Percentiles rank a stretch among this genome's conserved stretches.
These are phyloP conservation scores for Saxicola maurus DNA, from an alignment of 2,797 vertebrate species.

Conservation along the genomic window DNA sequence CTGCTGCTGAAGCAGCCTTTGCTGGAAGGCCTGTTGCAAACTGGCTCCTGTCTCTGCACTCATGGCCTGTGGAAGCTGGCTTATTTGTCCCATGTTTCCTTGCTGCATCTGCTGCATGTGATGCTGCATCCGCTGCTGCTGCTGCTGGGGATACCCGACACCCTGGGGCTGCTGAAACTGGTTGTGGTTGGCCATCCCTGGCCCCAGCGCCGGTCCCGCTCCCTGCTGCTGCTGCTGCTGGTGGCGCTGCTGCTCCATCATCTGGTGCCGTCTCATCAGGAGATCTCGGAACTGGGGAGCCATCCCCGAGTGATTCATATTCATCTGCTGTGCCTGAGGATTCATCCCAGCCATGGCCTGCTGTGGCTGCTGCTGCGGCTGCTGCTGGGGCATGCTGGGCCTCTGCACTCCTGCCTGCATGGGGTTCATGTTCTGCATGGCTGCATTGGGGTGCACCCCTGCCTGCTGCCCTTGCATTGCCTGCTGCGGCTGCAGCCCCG, in stretches of 20 bases:
- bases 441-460: conserved; percentile 69
- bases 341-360: conserved; percentile 76
- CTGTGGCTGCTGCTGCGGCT: conserved; percentile 67
- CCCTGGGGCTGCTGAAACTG: conserved; percentile 86
- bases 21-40: conserved; percentile 85
- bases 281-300: conserved; percentile 88
- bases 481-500: conserved; percentile 80
- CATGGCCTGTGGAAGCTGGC: conserved; percentile 80
- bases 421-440: conserved; percentile 76
- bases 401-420: conserved; percentile 76
- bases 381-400: conserved; percentile 72
- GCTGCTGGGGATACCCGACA: conserved; percentile 78
- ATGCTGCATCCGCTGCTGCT: conserved; percentile 81
- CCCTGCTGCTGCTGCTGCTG: conserved; percentile 83
- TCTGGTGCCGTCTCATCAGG: conserved; percentile 85
- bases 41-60: conserved; percentile 75
- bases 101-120: conserved; percentile 84
- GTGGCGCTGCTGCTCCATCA: conserved; percentile 83
- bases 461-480: conserved; percentile 80
- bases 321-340: conserved; percentile 83
- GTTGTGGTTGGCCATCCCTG: conserved; percentile 80
- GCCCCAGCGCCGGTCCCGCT: conserved; percentile 55
- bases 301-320: conserved; percentile 80
- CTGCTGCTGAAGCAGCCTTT: conserved; percentile 90
- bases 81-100: conserved; percentile 81